Evolutionary conservation across 2,113 vertebrate genomes (phyloP), one percentile per base, ranked within the genome.

Genomic region (Ctenomys sociabilis): DNA sequence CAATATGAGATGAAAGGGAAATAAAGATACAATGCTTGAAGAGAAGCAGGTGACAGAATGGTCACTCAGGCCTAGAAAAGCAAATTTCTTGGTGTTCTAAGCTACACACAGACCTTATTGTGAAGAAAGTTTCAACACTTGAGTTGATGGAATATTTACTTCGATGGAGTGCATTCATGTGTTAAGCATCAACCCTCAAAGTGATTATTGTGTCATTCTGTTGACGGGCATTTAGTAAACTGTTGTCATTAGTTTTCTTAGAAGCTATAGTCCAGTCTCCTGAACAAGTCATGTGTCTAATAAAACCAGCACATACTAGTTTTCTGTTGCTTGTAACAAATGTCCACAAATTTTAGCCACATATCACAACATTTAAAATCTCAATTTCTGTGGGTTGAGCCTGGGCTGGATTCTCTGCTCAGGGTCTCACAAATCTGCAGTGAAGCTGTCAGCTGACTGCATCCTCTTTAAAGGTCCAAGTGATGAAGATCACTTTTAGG

Each of bases 1-100:
- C 22, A 85, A 43, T 37, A 73, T 64, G 35, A 84, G 28, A 63
- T 49, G 77, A 54, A 84, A 91, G 45, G 35, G n/a, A 19, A 61
- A 85, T 85, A 22, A 95, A 93, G 9, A 72, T 10, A 52, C 37
- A 80, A 19, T 12, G 54, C 19, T 64, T 64, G 37, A 77, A 49
- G n/a, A 92, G 83, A 96, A 92, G 28, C 45, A 94, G 8, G 13
- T 54, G 45, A 93, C 61, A 80, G 26, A 88, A 89, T 73, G 83
- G n/a, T 70, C 21, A 26, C 63, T 73, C 78, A 16, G 37, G 87
- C 90, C 35, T 14, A 59, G 52, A 43, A 82, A 95, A 72, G 24
- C 22, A 14, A 75, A 30, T 90, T 94, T 84, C 35, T 40, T 57
- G n/a, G 40, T 84, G 81, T 70, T 91, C 54, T 66, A 54, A 93